Evolutionary conservation across 2,888 invertebrate species (phyloP), one percentile per base, ranked within the genome.

Genomic region (Drosophila melanosoma): DNA sequence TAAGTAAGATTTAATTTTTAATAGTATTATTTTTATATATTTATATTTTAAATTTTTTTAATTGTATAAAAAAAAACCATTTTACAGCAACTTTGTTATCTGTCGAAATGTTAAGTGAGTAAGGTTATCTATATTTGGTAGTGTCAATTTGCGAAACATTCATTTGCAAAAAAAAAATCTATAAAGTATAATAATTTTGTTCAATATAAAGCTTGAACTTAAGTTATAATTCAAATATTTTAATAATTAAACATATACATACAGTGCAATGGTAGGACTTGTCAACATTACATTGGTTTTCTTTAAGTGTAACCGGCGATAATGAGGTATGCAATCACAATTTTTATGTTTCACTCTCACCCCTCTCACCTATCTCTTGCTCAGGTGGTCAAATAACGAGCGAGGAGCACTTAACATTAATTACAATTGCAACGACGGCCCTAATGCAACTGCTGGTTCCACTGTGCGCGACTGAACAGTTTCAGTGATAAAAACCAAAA

Each of bases 401-500:
- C 66, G 66, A 64, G 38, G 61, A 53, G 69, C 75, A 80, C 73
- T 72, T 83, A 81, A 69, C 88, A 74, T 81, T 84, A 88, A 83
- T 88, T 81, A 77, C 82, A 68, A 62, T 65, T 40, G 54, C 62
- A 66, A 68, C 69, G 70, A 36, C 67, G 63, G 58, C 65, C 69
- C 68, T 80, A 85, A 84, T 89, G 87, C 74, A 74, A 60, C 70
- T 69, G 62, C 78, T 69, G 57, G 85, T 74, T 61, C 70, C 89
- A 87, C 84, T 73, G 80, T 76, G 80, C 84, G 72, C 82, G 32
- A 23, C 45, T 15, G 23, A 48, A 35, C 63, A 60, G 60, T 68
- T 51, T 23, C 20, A 45, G 57, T 76, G 72, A 80, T 76, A 79
- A 79, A 72, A 66, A 17, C 40, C 52, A 69, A 52, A 63, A 57